phyloP scores from a whole-genome alignment of 2,113 vertebrate genomes.

The Microtus pennsylvanicus region DNA sequence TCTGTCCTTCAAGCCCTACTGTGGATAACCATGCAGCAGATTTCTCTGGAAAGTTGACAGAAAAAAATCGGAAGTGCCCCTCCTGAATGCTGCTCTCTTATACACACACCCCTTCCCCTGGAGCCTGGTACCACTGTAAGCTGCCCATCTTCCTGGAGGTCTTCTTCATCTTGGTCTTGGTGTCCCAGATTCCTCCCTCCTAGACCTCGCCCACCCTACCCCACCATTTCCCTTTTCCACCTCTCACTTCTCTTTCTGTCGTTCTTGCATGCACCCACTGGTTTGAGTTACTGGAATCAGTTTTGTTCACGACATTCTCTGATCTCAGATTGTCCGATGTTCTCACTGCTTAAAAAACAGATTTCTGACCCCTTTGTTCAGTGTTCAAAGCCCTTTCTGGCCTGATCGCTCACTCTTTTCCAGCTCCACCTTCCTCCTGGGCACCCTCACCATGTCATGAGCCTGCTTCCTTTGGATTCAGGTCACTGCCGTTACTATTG shows the following conservation, averaged over 20 bases:
- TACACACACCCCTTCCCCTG: too few species aligned
- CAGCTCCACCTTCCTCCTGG: neutral
- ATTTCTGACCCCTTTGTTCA: neutral
- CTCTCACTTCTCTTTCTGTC: neutral
- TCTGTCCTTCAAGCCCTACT: neutral
- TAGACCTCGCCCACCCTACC: neutral
- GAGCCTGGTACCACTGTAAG: neutral
- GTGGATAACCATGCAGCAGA: too few species aligned
- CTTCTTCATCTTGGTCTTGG: neutral
- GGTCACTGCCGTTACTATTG: neutral
- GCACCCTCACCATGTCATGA: neutral
- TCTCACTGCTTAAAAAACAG: neutral
- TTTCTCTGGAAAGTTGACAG: neutral
- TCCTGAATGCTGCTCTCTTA: neutral
- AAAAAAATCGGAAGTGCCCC: neutral
- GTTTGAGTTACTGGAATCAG: neutral
- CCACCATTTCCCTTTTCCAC: rapidly evolving
- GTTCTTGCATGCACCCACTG: neutral
- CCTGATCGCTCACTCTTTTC: neutral
- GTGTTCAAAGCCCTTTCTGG: neutral
- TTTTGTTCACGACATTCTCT: neutral
- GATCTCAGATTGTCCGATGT: neutral
- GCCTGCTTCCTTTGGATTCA: neutral
- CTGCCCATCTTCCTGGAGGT: neutral
- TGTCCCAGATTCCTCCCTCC: neutral